Percentiles rank a stretch among this genome's conserved stretches.
Conservation (phyloP, 2,797 vertebrate species). For the Sebastolobus alascanus region DNA sequence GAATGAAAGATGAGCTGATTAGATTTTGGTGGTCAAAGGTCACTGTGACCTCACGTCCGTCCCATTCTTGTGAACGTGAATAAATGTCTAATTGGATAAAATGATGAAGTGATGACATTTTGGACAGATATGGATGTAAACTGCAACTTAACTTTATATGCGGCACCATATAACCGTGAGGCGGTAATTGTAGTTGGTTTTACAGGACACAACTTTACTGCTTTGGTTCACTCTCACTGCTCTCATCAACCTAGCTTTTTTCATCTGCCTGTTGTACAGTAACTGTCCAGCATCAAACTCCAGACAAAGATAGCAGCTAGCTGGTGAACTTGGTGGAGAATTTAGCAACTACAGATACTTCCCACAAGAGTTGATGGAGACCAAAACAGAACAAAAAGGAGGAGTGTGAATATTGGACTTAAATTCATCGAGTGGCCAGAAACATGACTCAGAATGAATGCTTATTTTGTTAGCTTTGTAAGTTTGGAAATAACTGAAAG, state of each 20-base stretch:
- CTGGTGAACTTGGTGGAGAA: background rate
- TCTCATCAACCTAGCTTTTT: background rate
- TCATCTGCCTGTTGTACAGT: background rate
- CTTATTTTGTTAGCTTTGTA: background rate
- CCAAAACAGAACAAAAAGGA: background rate
- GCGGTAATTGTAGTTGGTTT: too few relatives aligned
- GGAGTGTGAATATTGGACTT: background rate
- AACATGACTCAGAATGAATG: background rate
- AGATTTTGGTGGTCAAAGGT: too few relatives aligned
- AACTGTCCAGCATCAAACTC: background rate
- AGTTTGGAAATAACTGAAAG: too few relatives aligned
- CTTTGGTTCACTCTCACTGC: too few relatives aligned
- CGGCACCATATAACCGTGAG: too few relatives aligned
- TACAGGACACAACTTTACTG: too few relatives aligned
- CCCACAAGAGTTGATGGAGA: background rate
- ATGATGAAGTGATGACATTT: too few relatives aligned
- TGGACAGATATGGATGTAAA: too few relatives aligned
- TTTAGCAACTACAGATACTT: too few relatives aligned
- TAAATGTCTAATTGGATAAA: background rate
- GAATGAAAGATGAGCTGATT: too few relatives aligned
- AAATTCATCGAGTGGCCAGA: background rate
- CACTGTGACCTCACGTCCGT: background rate
- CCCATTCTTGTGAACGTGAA: background rate
- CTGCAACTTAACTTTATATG: too few relatives aligned
- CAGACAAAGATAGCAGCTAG: background rate